Percentiles rank a stretch among this genome's conserved stretches.
Conservation (phyloP, 2,797 vertebrate species). For the Toxotes lorentzi region DNA sequence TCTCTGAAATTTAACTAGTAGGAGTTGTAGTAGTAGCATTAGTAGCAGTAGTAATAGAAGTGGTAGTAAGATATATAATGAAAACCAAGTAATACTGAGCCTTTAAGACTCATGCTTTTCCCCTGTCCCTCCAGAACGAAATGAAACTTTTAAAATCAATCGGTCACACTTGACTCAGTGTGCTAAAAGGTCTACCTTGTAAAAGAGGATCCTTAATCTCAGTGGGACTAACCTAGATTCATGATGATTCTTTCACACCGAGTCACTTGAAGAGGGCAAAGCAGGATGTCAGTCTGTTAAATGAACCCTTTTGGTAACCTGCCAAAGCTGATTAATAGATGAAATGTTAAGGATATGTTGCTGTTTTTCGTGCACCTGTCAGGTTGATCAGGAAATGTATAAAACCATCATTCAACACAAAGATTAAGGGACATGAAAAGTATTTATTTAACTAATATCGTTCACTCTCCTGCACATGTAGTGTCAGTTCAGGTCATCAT, state of each 20-base stretch:
- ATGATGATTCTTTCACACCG: conserved; percentile 14
- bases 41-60: too few relatives aligned
- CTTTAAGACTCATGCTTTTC: background rate
- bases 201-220: conserved; percentile 45
- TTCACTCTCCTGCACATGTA: too few relatives aligned
- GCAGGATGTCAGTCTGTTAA: conserved; percentile 38
- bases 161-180: conserved; percentile 14
- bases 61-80: background rate
- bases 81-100: background rate
- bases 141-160: conserved; percentile 24
- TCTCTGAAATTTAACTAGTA: too few relatives aligned
- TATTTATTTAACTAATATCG: too few relatives aligned
- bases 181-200: conserved; percentile 35
- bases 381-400: background rate
- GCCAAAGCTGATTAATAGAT: conserved; percentile 34
- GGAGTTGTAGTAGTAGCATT: too few relatives aligned
- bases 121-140: background rate
- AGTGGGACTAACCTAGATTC: conserved; percentile 59
- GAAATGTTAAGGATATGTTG: background rate
- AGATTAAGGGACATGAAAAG: background rate
- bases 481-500: background rate
- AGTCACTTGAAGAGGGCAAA: background rate
- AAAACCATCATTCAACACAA: background rate
- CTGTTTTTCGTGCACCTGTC: background rate
- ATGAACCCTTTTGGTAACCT: conserved; percentile 26